Evolutionary conservation across 2,888 invertebrate species (phyloP), one percentile per base, ranked within the genome.

Genomic region (Dolomedes plantarius): DNA sequence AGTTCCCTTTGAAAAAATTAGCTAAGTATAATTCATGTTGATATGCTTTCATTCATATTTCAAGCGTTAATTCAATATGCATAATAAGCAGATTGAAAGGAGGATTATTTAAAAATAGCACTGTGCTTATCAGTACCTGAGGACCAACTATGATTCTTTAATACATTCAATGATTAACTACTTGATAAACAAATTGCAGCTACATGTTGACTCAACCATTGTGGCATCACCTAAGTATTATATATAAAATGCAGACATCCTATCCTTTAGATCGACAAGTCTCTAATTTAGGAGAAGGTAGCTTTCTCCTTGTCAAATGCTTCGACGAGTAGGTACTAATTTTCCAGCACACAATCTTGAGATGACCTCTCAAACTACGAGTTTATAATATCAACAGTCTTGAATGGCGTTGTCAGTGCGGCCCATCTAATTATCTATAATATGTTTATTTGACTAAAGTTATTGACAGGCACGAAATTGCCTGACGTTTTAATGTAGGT

Each of bases 381-480:
- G 72, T 56, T 74, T 68, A n/a, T 68, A 46, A 68, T 28, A 36
- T 39, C 74, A 62, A 74, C 56, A 62, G 74, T 81, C 74, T 74
- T 50, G 68, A 81, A 39, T 74, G 19, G 67, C 27, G 67, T 36
- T 74, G 67, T 68, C 74, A 68, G 81, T 74, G 74, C 81, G 19
- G 73, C 81, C 81, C 81, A 81, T 74, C 81, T 81, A 81, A 81
- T 81, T 81, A 81, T 74, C 81, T 29, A 29, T 81, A 81, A 81
- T 74, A 74, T 74, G 73, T 81, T 81, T 81, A 81, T 81, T 81
- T 81, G 74, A 74, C 62, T 69, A 65, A 31, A 69, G 81, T 81
- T 81, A 74, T 69, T 74, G 81, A 74, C 81, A 74, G 68, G 67
- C 81, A 68, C 74, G 81, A 62, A 74, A 29, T 31, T 39, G 28